A percentile compares a stretch with the other conserved stretches of the same genome.
phyloP scores from a whole-genome alignment of 2,888 invertebrate genomes.

The Xestia xanthographa region DNA sequence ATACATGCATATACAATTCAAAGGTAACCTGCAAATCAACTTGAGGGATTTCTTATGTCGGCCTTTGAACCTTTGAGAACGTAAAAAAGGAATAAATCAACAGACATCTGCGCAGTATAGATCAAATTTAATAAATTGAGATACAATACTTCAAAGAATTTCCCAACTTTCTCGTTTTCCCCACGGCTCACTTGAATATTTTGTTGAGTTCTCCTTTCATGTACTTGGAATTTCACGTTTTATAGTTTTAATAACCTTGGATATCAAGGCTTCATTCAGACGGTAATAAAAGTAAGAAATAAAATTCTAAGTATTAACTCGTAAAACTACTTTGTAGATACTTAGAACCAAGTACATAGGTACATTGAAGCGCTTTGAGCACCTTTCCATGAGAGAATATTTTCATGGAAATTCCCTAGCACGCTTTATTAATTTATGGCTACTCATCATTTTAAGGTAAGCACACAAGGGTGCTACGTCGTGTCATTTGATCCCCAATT shows the following conservation, averaged over 20 bases:
- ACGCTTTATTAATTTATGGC: slow-evolving; percentile 6
- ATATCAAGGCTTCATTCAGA: slow-evolving; percentile 37
- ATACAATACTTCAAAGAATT: slow-evolving; percentile 63
- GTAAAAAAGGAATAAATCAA: slow-evolving; percentile 68
- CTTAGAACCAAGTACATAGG: slow-evolving; percentile 25
- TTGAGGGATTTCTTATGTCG: slow-evolving; percentile 56
- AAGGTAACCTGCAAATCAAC: slow-evolving; percentile 56
- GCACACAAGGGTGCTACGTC: background rate
- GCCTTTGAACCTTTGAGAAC: slow-evolving; percentile 56
- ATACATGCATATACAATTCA: slow-evolving; percentile 30
- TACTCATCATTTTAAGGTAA: slow-evolving; percentile 25
- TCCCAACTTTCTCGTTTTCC: slow-evolving; percentile 53
- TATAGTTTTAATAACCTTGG: slow-evolving; percentile 58
- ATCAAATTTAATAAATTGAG: slow-evolving; percentile 69
- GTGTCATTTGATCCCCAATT: slow-evolving; percentile 31
- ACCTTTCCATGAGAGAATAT: slow-evolving; percentile 6
- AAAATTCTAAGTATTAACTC: slow-evolving; percentile 50
- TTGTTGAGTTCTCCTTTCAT: slow-evolving; percentile 39
- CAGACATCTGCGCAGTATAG: slow-evolving; percentile 59
- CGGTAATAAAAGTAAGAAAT: slow-evolving; percentile 47
- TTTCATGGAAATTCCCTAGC: background rate
- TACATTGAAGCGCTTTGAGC: slow-evolving; percentile 13
- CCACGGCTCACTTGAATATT: slow-evolving; percentile 44
- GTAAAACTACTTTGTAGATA: slow-evolving; percentile 54
- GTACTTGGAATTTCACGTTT: slow-evolving; percentile 36